phyloP scores from a whole-genome alignment of 2,113 vertebrate genomes.

The Zosterops hypoxanthus region DNA sequence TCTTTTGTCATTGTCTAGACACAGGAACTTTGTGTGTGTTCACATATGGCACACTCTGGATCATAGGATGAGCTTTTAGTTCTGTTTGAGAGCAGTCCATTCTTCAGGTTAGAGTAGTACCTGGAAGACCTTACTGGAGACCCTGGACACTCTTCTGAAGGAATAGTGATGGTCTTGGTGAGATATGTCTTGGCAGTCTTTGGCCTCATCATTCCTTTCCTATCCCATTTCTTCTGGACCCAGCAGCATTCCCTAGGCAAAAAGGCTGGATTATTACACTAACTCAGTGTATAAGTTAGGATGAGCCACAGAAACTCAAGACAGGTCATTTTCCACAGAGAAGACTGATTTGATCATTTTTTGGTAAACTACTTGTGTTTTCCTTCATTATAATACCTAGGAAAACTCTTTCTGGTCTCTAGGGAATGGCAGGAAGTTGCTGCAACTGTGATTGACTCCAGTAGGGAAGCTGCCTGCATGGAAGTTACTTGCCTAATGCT shows the following conservation, averaged over 20 bases:
- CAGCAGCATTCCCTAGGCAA: neutral
- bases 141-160: neutral
- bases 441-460: neutral
- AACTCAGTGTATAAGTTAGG: neutral
- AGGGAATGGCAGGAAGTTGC: neutral
- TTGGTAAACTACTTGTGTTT: neutral
- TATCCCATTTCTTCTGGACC: neutral
- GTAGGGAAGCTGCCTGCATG: neutral
- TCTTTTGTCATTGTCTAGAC: neutral
- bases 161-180: neutral
- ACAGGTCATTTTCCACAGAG: neutral
- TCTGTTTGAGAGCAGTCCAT: neutral
- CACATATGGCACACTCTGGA: neutral
- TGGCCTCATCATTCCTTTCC: neutral
- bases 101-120: neutral
- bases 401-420: neutral
- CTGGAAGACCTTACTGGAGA: neutral
- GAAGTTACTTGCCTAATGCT: neutral
- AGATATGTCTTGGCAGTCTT: neutral
- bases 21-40: neutral
- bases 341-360: neutral
- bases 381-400: neutral
- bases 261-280: neutral
- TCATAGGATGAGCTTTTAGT: neutral
- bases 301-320: neutral